Evolutionary conservation across 1,140 invertebrate genomes (phyloP).

Genomic region (Macrobrachium rosenbergii): DNA sequence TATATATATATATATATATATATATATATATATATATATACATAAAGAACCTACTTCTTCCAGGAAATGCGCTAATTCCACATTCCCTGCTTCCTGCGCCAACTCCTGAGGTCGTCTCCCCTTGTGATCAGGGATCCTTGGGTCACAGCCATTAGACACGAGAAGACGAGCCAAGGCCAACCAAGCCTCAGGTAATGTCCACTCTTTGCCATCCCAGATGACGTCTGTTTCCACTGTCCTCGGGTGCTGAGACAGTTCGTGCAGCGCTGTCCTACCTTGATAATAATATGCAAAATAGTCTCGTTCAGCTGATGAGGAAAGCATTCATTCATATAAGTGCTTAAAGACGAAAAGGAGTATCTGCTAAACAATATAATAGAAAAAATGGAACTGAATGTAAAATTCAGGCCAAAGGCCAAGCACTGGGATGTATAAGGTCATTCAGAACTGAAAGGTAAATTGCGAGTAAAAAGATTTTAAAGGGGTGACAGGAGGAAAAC

Average conservation of each 20-base stretch:
- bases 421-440: too few relatives aligned
- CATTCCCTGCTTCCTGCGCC: constrained; percentile 1
- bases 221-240: background rate
- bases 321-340: background rate
- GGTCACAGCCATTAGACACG: constrained; percentile 28
- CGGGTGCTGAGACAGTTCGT: constrained; percentile 18
- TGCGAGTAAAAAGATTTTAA: too few relatives aligned
- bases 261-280: constrained; percentile 35
- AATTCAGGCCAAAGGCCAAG: too few relatives aligned
- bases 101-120: constrained; percentile 4
- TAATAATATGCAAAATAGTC: background rate
- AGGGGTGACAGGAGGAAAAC: too few relatives aligned
- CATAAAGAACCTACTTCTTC: constrained; percentile 17
- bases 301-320: background rate
- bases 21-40: too few relatives aligned
- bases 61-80: background rate
- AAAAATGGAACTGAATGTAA: too few relatives aligned
- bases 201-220: constrained; percentile 36
- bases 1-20: too few relatives aligned
- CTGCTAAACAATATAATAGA: too few relatives aligned
- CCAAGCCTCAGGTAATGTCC: constrained; percentile 26
- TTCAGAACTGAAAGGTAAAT: too few relatives aligned
- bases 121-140: constrained; percentile 10
- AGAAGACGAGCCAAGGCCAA: constrained; percentile 15
- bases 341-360: background rate